Percentiles rank a stretch among this genome's conserved stretches.
These are phyloP conservation scores for Cheirogaleus major DNA, from an alignment of 2,797 vertebrate genomes.

Conservation along the genomic window DNA sequence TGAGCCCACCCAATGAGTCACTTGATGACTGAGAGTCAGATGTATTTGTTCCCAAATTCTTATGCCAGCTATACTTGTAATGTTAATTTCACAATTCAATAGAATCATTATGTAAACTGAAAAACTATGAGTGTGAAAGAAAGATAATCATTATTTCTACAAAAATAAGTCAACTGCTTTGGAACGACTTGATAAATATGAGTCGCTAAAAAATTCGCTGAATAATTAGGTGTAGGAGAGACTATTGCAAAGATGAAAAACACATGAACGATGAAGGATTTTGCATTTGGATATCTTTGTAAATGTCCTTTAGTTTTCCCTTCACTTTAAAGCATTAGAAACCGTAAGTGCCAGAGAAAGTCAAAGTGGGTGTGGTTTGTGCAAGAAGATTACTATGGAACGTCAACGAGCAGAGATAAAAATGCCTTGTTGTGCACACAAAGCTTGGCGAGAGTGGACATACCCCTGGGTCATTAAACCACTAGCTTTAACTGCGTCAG, in stretches of 20 bases:
- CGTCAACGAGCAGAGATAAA: background rate
- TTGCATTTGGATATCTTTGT: background rate
- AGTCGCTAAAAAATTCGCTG: background rate
- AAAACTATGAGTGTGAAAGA: background rate
- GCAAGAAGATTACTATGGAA: background rate
- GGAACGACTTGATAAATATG: background rate
- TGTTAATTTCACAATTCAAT: background rate
- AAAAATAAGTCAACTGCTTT: background rate
- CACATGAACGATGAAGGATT: background rate
- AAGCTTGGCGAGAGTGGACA: background rate
- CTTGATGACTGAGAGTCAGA: background rate
- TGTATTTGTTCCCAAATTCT: background rate
- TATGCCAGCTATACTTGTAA: background rate
- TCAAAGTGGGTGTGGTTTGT: background rate
- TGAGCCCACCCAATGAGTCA: background rate
- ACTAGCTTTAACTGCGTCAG: fast-evolving
- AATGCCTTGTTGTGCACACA: background rate
- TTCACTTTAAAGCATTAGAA: background rate
- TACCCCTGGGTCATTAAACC: background rate
- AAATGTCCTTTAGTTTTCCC: background rate
- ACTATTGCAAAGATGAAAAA: background rate
- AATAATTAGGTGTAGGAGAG: background rate
- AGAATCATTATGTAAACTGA: background rate
- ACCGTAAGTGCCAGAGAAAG: background rate
- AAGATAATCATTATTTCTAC: background rate